Conservation (phyloP, 2,797 vertebrate genomes). For the Sebastes minor region DNA sequence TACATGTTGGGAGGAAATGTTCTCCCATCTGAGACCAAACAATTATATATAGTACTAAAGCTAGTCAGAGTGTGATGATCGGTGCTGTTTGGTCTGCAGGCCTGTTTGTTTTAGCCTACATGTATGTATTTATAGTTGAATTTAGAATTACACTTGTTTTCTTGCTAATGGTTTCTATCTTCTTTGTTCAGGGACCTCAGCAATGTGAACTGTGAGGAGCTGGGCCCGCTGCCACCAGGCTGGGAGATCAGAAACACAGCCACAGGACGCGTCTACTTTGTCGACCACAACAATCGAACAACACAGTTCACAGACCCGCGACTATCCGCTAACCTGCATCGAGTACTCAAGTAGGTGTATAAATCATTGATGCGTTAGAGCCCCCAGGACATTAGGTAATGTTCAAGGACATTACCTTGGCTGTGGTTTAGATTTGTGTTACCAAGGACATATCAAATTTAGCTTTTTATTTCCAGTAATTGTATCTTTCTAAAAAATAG, state of each 20-base stretch:
- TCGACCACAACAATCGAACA: slow-evolving; percentile 98
- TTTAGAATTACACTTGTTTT: not conserved
- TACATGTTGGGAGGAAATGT: not conserved
- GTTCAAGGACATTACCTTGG: not conserved
- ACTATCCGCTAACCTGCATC: slow-evolving; percentile 94
- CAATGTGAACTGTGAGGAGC: slow-evolving; percentile 98
- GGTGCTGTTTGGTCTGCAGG: not conserved
- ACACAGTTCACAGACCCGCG: slow-evolving; percentile 97
- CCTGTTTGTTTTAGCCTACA: not conserved
- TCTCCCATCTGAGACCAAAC: not conserved
- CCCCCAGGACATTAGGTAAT: not conserved
- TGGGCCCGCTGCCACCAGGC: slow-evolving; percentile 94
- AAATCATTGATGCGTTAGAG: not conserved
- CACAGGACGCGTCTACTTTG: slow-evolving; percentile 96
- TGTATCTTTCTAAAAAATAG: not conserved
- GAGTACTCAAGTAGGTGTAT: slow-evolving; percentile 92
- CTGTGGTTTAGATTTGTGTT: not conserved
- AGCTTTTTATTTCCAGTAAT: not conserved
- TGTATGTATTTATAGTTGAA: not conserved
- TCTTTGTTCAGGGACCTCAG: slow-evolving; percentile 89
- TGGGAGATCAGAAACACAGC: slow-evolving; percentile 98
- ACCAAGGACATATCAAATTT: not conserved
- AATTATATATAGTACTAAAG: not conserved
- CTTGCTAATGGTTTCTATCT: not conserved
- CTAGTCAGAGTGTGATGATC: not conserved